Evolutionary conservation across 2,888 invertebrate genomes (phyloP), one percentile per base, ranked within the genome.

Genomic region (Nephrotoma flavescens): DNA sequence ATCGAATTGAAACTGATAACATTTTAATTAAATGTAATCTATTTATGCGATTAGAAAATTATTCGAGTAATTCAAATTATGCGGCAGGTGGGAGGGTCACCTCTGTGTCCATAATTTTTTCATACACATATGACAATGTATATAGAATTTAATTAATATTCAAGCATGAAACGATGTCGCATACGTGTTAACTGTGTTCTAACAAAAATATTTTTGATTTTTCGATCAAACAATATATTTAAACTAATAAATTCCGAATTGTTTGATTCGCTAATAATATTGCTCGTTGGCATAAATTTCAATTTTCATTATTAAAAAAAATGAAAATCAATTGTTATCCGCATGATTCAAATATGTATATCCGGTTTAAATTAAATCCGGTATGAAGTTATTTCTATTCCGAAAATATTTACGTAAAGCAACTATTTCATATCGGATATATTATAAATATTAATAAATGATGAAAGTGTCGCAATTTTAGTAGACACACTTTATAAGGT

Each of bases 11-110:
- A n/a, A 86, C 87, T 87, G 87, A 45, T 86, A 44, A 11, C 45
- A n/a, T 15, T 86, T 84, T 87, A 87, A 45, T 87, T 86, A 84
- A 83, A 41, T 19, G 47, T 86, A 41, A 44, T 44, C 85, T 85
- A 85, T 85, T 85, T 85, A 85, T 85, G 44, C 11, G 19, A 45
- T 85, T 85, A 44, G 11, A 42, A 42, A 84, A 42, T 15, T 42
- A n/a, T 15, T 84, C 9, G 41, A 42, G 1, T 42, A 42, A 84
- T 84, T 84, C 31, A 71, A 71, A 71, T 31, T 6, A 11, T 6
- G 84, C 41, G 4, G 84, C 15, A 42, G 42, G 84, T 84, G 84
- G 84, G 41, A 84, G 41, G n/a, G 42, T 41, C 15, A 42, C 15
- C 42, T 15, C n/a, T 11, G 31, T 71, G 71, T 19, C 71, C 71